Evolutionary conservation across 2,888 invertebrate species (phyloP), one percentile per base, ranked within the genome.

Genomic region (Sturmia bella): DNA sequence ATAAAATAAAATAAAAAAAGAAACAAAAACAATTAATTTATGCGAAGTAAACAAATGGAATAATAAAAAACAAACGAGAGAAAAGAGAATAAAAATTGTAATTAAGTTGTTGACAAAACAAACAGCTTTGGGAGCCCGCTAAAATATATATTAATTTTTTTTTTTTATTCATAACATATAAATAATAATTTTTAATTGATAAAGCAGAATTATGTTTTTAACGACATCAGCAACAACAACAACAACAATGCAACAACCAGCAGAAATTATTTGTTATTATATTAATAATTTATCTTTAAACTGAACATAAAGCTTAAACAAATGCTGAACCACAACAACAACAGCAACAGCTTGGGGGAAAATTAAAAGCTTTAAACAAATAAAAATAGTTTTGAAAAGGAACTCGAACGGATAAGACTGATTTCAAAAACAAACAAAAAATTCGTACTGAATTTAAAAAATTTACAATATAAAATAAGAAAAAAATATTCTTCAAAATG

Each of bases 341-440:
- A 7, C 32, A 32, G 32, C 32, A 32, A 7, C 32, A 32, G 32
- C 32, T 32, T 3, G 32, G 32, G 9, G 32, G 6, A 3, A 6
- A n/a, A 32, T 7, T 32, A 32, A 32, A 32, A 64, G 57, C 63
- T 73, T 61, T 48, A 24, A 45, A 11, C 41, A 27, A 48, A 13
- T 57, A 48, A 50, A 56, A 74, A 70, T 83, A 80, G 83, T 83
- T 83, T 83, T 70, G 13, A 74, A 74, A 56, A 75, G 69, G 77
- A 83, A 83, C 80, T 83, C 80, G 63, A 59, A 70, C 66, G 83
- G 59, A 80, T 83, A 83, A 83, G 83, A 80, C 80, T 80, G 80
- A 83, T 70, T 64, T 77, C 61, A 76, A 52, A 24, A 59, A 3
- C 32, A 73, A 43, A 52, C 17, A 59, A 3, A 5, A 73, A 43